These are phyloP conservation scores for Cotesia typhae DNA, from an alignment of 1,140 invertebrate species.

Conservation along the genomic window DNA sequence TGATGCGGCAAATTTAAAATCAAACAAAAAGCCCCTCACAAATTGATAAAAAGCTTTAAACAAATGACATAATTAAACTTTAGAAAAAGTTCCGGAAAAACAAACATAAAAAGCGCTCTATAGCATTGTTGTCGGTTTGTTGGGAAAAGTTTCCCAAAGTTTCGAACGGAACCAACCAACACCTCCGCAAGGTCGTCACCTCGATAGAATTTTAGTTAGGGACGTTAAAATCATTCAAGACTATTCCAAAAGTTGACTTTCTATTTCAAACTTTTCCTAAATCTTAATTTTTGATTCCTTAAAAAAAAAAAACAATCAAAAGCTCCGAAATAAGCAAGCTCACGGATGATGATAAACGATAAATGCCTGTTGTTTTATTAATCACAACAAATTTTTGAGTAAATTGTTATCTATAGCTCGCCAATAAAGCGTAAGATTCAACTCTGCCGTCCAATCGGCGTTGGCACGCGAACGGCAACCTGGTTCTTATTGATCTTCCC, in stretches of 20 bases:
- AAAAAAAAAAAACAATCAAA: too few relatives aligned
- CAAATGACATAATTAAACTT: too few relatives aligned
- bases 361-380: too few relatives aligned
- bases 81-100: too few relatives aligned
- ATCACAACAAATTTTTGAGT: too few relatives aligned
- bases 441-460: constrained; percentile 25
- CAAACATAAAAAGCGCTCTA: too few relatives aligned
- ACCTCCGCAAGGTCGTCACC: constrained; percentile 19
- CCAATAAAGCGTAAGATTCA: constrained; percentile 29
- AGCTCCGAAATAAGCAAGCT: too few relatives aligned
- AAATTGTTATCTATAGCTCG: background rate
- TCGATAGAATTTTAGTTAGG: constrained; percentile 1
- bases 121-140: too few relatives aligned
- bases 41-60: too few relatives aligned
- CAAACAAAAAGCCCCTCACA: too few relatives aligned
- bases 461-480: constrained; percentile 30
- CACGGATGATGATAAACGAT: too few relatives aligned
- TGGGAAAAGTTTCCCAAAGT: constrained; percentile 26
- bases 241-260: constrained; percentile 8
- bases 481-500: constrained; percentile 39
- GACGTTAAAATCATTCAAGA: constrained; percentile 12
- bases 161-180: constrained; percentile 7
- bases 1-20: too few relatives aligned
- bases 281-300: background rate
- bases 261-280: background rate